phyloP scores from a whole-genome alignment of 2,888 invertebrate species.

The Girardia tigrina region DNA sequence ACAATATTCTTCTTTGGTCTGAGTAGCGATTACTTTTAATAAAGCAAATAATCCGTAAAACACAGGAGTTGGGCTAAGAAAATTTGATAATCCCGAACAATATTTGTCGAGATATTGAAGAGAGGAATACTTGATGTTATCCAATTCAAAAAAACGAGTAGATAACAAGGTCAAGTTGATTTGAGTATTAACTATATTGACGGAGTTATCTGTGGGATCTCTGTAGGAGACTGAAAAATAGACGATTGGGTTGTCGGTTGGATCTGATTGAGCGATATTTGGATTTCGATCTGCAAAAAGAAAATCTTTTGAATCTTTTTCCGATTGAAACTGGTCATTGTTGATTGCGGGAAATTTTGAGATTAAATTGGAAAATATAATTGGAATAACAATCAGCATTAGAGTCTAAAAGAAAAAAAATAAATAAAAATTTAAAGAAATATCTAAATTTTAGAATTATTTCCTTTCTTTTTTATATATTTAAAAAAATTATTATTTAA shows the following conservation, averaged over 20 bases:
- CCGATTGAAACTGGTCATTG: background rate
- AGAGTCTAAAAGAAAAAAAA: background rate
- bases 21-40: background rate
- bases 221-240: background rate
- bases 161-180: background rate
- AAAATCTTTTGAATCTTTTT: background rate
- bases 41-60: conserved; percentile 3
- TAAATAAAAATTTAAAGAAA: too few species aligned
- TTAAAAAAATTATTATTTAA: too few species aligned
- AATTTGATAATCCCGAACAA: conserved; percentile 20
- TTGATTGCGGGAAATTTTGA: background rate
- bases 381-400: background rate
- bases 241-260: background rate
- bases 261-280: background rate
- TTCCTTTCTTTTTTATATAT: too few species aligned
- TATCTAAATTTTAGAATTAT: too few species aligned
- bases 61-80: conserved; percentile 5
- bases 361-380: conserved; percentile 15
- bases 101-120: background rate
- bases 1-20: conserved; percentile 4
- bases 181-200: background rate
- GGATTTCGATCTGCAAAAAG: background rate
- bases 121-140: conserved; percentile 1
- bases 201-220: background rate
- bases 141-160: background rate